phyloP scores from a whole-genome alignment of 2,113 vertebrate species.

The Haliaeetus leucogaster region DNA sequence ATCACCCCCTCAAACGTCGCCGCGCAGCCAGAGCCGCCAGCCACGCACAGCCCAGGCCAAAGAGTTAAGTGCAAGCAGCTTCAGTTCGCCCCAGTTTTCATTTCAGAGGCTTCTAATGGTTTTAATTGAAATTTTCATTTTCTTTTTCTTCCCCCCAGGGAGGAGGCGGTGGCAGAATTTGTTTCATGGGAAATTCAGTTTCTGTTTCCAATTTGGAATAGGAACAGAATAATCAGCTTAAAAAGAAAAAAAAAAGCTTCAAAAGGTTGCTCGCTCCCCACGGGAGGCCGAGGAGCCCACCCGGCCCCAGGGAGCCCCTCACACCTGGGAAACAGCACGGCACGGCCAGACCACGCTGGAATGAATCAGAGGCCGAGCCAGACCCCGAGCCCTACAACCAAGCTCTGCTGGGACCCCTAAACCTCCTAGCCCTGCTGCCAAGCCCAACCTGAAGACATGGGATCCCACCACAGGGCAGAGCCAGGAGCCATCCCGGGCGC shows the following conservation, averaged over 20 bases:
- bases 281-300: background rate
- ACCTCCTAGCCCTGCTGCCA: background rate
- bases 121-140: conserved; percentile 23
- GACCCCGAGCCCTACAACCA: background rate
- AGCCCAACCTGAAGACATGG: background rate
- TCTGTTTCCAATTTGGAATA: conserved; percentile 54
- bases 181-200: conserved; percentile 39
- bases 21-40: background rate
- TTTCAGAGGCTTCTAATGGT: background rate
- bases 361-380: background rate
- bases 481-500: rapidly evolving
- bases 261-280: background rate
- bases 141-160: background rate
- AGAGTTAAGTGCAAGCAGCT: background rate
- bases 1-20: background rate
- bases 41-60: background rate
- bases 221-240: background rate
- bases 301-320: background rate
- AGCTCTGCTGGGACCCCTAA: background rate
- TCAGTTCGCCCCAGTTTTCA: background rate
- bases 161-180: conserved; percentile 19
- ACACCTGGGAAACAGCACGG: background rate
- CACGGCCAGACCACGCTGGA: background rate
- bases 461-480: background rate
- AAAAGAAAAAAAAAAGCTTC: background rate